Evolutionary conservation across 2,797 vertebrate genomes (phyloP).

Genomic region (Myoxocephalus aenaeus): DNA sequence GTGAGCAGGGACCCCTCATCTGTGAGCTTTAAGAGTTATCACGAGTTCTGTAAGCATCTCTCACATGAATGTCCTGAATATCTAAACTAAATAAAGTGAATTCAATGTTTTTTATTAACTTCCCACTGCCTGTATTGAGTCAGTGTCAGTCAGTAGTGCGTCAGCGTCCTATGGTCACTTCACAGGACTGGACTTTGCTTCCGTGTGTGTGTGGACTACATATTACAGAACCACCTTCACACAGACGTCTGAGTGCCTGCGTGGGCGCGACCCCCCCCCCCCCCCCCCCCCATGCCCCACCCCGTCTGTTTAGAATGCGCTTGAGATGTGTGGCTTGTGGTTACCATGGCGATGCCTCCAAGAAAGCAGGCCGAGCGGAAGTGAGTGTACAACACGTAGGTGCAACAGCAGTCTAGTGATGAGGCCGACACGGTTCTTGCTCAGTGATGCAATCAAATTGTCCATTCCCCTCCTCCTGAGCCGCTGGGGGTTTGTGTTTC

Average conservation of each 20-base stretch:
- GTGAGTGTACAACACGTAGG: constrained; percentile 51
- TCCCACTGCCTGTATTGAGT: neutral
- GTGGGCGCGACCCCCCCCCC: constrained; percentile 53
- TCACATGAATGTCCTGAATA: neutral
- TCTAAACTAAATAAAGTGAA: neutral
- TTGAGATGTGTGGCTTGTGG: constrained; percentile 63
- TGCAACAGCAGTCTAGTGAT: constrained; percentile 35
- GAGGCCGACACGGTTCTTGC: constrained; percentile 35
- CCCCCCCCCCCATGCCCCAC: constrained; percentile 21
- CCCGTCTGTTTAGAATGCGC: constrained; percentile 51
- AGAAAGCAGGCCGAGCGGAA: constrained; percentile 53
- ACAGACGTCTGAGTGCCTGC: constrained; percentile 47
- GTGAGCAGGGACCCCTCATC: constrained; percentile 13
- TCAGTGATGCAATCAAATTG: constrained; percentile 30
- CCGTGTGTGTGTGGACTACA: constrained; percentile 17
- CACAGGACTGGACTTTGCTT: constrained; percentile 46
- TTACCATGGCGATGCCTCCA: constrained; percentile 64
- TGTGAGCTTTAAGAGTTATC: constrained; percentile 1
- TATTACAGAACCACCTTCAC: constrained; percentile 54
- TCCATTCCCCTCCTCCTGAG: neutral
- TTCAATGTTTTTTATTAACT: neutral
- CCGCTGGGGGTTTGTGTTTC: constrained; percentile 30
- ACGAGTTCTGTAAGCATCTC: neutral
- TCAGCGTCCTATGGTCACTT: constrained; percentile 22
- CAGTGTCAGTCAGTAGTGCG: neutral